Conservation (phyloP, 2,888 invertebrate species). For the Eremobia ochroleuca region DNA sequence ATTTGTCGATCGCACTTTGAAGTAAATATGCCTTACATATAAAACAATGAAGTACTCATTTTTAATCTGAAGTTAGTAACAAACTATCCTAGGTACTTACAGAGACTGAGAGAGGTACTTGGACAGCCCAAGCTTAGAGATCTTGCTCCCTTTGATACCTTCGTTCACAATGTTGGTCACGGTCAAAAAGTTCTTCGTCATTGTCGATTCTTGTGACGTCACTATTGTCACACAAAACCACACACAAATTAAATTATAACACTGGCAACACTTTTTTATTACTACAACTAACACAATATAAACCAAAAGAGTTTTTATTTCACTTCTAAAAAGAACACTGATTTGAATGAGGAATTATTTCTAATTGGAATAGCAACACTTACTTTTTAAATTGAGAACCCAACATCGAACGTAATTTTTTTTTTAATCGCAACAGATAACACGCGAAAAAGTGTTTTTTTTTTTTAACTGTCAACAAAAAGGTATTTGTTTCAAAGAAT, state of each 20-base stretch:
- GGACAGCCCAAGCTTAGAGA: conserved; percentile 93
- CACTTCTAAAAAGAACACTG: conserved; percentile 60
- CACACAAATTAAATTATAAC: conserved; percentile 66
- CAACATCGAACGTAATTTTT: conserved; percentile 86
- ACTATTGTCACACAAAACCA: conserved; percentile 81
- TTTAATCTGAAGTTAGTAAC: not conserved
- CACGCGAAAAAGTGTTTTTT: conserved; percentile 78
- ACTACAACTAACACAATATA: conserved; percentile 40
- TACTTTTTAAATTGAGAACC: conserved; percentile 84
- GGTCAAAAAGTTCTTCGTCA: conserved; percentile 91
- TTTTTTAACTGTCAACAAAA: conserved; percentile 68
- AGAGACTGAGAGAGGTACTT: conserved; percentile 95
- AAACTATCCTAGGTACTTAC: conserved; percentile 90
- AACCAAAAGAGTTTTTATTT: conserved; percentile 29
- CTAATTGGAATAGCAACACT: conserved; percentile 70
- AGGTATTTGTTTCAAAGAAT: conserved; percentile 62
- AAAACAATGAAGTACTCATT: not conserved
- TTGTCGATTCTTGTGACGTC: conserved; percentile 88
- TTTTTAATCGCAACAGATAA: conserved; percentile 83
- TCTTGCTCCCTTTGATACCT: conserved; percentile 94
- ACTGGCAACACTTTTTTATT: conserved; percentile 56
- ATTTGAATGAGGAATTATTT: conserved; percentile 54
- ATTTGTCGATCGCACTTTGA: not conserved
- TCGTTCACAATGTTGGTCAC: conserved; percentile 93
- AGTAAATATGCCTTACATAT: not conserved